Evolutionary conservation across 2,797 vertebrate species (phyloP), one percentile per base, ranked within the genome.

Genomic region (Poecile montanus): DNA sequence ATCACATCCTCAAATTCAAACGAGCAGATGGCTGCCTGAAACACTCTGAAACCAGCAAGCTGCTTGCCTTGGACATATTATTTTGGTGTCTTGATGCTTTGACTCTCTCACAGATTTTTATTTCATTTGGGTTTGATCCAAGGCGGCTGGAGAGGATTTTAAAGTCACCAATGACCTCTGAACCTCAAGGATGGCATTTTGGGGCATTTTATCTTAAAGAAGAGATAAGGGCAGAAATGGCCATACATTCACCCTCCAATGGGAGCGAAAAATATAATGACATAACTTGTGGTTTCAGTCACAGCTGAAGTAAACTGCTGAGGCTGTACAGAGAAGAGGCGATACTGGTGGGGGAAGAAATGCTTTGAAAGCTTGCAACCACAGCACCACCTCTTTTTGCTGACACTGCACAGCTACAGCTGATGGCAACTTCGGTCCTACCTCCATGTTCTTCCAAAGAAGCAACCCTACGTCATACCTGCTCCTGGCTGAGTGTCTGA

Each of bases 11-110:
- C 36, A 91, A 83, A 85, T 79, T 77, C 78, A 93, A 92, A 81
- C 12, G 66, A 92, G 83, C 58, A 88, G 91, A 94, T 82, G 94
- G 91, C 48, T 94, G n/a, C 38, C 89, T 93, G 89, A 93, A 70
- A 53, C 19, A 16, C n/a, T 63, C 48, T 75, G 71, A 93, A 85
- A 82, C 44, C 66, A 86, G 27, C 44, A 94, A 93, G 92, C 63
- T 95, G 57, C 73, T 93, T 48, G 23, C 9, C 3, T 84, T 80
- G 30, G 71, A 84, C 66, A 68, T 32, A 68, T 58, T 58, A 26
- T 40, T 93, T 80, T 94, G 60, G 70, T 85, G 40, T 62, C 47
- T 57, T 61, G 26, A 60, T 85, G 78, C 88, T 60, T 81, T 89
- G 82, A 91, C 36, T 81, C 18, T 61, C 83, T 74, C 36, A 85